These are phyloP conservation scores for Chrysemys picta DNA, from an alignment of 2,113 vertebrate species.

Conservation along the genomic window DNA sequence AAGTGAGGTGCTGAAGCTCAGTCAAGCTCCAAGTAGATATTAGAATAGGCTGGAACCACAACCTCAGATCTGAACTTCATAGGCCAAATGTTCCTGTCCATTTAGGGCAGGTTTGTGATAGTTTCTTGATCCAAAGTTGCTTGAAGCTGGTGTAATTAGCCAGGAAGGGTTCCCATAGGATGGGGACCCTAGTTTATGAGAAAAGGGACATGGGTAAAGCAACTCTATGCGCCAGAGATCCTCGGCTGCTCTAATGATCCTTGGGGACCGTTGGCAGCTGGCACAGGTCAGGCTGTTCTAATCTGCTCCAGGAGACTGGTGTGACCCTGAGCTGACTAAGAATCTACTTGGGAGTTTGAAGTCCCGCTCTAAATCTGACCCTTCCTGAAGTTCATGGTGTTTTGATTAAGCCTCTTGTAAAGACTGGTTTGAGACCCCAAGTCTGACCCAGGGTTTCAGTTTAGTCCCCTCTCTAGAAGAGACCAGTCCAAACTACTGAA, in stretches of 20 bases:
- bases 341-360: background rate
- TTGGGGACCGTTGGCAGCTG: background rate
- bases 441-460: background rate
- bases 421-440: background rate
- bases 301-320: background rate
- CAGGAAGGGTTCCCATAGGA: background rate
- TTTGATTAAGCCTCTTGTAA: background rate
- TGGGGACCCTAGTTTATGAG: background rate
- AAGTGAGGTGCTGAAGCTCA: background rate
- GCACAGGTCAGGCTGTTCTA: background rate
- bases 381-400: background rate
- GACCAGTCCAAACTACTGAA: accelerated
- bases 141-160: background rate
- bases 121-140: background rate
- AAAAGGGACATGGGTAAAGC: accelerated
- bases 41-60: background rate
- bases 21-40: background rate
- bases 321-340: background rate
- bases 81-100: background rate
- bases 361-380: background rate
- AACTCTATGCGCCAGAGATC: accelerated
- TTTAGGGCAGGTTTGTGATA: background rate
- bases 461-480: background rate
- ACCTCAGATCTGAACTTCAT: background rate
- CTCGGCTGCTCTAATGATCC: background rate